These are phyloP conservation scores for Clarias gariepinus DNA, from an alignment of 2,113 vertebrate genomes.

Conservation along the genomic window DNA sequence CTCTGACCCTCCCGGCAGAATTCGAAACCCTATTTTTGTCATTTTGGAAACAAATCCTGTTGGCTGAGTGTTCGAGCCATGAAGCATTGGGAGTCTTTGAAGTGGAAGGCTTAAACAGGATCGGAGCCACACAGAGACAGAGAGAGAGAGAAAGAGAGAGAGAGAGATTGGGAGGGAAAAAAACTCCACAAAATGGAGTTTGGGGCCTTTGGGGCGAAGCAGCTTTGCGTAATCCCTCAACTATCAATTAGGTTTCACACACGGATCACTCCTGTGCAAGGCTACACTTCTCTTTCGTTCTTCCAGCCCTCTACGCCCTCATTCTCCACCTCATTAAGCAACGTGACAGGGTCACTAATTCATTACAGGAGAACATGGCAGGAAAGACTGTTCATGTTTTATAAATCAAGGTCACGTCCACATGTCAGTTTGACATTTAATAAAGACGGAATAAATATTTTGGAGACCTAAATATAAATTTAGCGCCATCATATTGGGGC, in stretches of 20 bases:
- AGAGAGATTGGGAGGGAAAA: neutral
- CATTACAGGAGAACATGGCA: conserved; percentile 35
- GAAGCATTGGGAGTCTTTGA: conserved; percentile 44
- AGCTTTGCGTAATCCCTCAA: conserved; percentile 41
- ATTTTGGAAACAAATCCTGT: conserved; percentile 46
- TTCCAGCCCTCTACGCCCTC: conserved; percentile 7
- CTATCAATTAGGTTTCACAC: conserved; percentile 41
- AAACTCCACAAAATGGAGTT: conserved; percentile 42
- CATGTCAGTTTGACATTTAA: neutral
- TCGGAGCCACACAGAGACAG: conserved; percentile 41
- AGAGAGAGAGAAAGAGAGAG: neutral
- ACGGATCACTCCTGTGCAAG: conserved; percentile 27
- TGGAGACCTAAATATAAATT: neutral
- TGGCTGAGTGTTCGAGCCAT: conserved; percentile 46
- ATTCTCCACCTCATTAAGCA: conserved; percentile 43
- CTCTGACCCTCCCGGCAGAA: neutral
- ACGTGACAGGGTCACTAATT: conserved; percentile 40
- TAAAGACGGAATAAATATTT: conserved; percentile 26
- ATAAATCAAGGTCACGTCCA: conserved; percentile 3
- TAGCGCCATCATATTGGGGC: neutral
- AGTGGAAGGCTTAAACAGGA: conserved; percentile 48
- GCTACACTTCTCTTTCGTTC: conserved; percentile 21
- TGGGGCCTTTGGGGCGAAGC: conserved; percentile 36
- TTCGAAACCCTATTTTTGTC: conserved; percentile 44
- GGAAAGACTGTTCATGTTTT: conserved; percentile 5